These are phyloP conservation scores for Helobdella robusta DNA, from an alignment of 2,888 invertebrate genomes.

Conservation along the genomic window DNA sequence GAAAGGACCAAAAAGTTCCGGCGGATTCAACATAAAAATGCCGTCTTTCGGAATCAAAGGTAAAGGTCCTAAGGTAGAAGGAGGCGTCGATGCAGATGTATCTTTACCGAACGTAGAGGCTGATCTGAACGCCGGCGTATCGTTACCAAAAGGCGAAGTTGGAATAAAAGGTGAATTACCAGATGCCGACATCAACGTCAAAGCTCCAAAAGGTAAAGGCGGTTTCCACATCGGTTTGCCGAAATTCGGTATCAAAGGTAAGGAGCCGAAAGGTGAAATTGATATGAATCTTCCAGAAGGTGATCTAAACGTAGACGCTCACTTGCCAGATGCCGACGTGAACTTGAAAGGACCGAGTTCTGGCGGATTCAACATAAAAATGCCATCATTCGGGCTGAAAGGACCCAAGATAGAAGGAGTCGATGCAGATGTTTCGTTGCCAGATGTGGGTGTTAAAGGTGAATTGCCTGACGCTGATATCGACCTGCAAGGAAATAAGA, in stretches of 20 bases:
- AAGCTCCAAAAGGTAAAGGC: slow-evolving; percentile 24
- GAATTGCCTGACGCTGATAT: neutral
- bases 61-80: slow-evolving; percentile 22
- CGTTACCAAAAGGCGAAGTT: slow-evolving; percentile 16
- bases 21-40: slow-evolving; percentile 20
- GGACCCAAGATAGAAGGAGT: slow-evolving; percentile 11
- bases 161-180: slow-evolving; percentile 13
- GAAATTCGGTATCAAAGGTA: slow-evolving; percentile 24
- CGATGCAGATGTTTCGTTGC: slow-evolving; percentile 7
- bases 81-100: neutral
- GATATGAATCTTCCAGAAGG: slow-evolving; percentile 20
- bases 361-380: slow-evolving; percentile 17
- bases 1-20: slow-evolving; percentile 17
- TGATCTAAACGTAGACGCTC: slow-evolving; percentile 11
- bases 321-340: slow-evolving; percentile 23
- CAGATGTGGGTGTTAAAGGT: slow-evolving; percentile 8
- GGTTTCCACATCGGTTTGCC: slow-evolving; percentile 23
- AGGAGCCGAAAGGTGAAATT: slow-evolving; percentile 23
- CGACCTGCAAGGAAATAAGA: neutral
- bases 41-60: slow-evolving; percentile 22
- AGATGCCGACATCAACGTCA: slow-evolving; percentile 25
- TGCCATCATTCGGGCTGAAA: slow-evolving; percentile 21
- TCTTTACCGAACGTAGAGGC: slow-evolving; percentile 1
- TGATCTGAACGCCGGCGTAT: neutral
- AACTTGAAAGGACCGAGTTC: slow-evolving; percentile 20